Conservation (phyloP, 2,888 invertebrate genomes). For the Periphyllus acericola region DNA sequence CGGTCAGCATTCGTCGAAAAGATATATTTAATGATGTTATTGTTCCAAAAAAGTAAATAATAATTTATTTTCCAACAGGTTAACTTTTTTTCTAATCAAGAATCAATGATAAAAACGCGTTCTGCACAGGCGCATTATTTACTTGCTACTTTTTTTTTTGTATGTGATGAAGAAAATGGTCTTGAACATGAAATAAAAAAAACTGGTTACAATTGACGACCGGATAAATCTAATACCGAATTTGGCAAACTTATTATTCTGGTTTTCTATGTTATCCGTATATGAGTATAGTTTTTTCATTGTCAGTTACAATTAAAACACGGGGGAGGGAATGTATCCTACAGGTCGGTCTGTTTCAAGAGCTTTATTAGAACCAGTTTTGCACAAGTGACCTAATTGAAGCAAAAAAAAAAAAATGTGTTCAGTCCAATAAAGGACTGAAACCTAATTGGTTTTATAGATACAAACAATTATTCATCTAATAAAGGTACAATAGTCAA, state of each 20-base stretch:
- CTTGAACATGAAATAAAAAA: neutral
- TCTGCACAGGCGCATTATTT: neutral
- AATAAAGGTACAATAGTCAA: neutral
- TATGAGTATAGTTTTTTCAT: conserved; percentile 12
- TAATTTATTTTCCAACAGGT: neutral
- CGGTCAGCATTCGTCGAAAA: neutral
- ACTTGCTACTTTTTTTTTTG: neutral
- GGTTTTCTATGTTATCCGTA: conserved; percentile 47
- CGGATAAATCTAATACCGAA: conserved; percentile 43
- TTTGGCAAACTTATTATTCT: conserved; percentile 49
- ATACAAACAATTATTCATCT: neutral
- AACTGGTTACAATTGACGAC: conserved; percentile 41
- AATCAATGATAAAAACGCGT: conserved; percentile 10
- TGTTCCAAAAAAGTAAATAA: conserved; percentile 30
- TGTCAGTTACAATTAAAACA: conserved; percentile 38
- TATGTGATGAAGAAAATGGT: conserved; percentile 28
- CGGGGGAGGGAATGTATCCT: conserved; percentile 8
- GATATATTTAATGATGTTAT: neutral
- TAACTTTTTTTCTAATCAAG: conserved; percentile 6
- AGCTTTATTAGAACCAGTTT: conserved; percentile 48
- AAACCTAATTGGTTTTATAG: conserved; percentile 25
- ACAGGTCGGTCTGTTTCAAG: conserved; percentile 25
- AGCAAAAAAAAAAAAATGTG: conserved; percentile 21
- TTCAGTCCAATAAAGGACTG: conserved; percentile 19
- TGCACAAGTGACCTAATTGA: conserved; percentile 53